Percentiles rank a stretch among this genome's conserved stretches.
phyloP scores from a whole-genome alignment of 64 coral and sea anemone species.

The Hydrozoanthus tunicans region DNA sequence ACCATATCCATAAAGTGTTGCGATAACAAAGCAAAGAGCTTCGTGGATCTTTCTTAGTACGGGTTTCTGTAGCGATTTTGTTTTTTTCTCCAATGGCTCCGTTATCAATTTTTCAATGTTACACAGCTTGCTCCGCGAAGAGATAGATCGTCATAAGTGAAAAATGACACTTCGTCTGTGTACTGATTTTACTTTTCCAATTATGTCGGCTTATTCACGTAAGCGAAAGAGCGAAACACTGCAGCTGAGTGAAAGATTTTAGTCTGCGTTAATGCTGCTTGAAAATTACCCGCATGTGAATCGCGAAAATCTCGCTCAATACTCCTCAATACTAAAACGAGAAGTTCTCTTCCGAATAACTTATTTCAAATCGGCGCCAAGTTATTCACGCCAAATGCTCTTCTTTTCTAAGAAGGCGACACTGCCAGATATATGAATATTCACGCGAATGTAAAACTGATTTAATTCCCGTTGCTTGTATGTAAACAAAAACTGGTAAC shows the following conservation, averaged over 20 bases:
- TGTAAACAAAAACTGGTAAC: neutral
- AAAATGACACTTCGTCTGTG: neutral
- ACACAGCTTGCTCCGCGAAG: neutral
- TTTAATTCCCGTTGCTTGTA: neutral
- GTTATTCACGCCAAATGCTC: neutral
- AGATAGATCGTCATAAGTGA: neutral
- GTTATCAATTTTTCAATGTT: neutral
- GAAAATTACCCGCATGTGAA: neutral
- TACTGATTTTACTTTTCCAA: neutral
- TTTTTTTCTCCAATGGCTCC: neutral
- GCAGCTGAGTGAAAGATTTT: neutral
- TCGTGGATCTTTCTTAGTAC: neutral
- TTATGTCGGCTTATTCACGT: neutral
- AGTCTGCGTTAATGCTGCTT: neutral
- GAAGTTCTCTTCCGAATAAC: neutral
- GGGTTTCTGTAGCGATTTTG: neutral
- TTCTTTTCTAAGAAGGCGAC: neutral
- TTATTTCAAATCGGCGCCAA: neutral
- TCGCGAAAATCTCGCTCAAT: neutral
- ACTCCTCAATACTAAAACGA: neutral
- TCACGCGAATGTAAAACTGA: neutral
- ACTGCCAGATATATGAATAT: neutral
- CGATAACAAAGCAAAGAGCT: neutral
- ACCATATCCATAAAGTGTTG: neutral
- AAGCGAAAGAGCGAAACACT: neutral